Conservation (phyloP, 1,140 invertebrate species). For the Cataglyphis hispanica region DNA sequence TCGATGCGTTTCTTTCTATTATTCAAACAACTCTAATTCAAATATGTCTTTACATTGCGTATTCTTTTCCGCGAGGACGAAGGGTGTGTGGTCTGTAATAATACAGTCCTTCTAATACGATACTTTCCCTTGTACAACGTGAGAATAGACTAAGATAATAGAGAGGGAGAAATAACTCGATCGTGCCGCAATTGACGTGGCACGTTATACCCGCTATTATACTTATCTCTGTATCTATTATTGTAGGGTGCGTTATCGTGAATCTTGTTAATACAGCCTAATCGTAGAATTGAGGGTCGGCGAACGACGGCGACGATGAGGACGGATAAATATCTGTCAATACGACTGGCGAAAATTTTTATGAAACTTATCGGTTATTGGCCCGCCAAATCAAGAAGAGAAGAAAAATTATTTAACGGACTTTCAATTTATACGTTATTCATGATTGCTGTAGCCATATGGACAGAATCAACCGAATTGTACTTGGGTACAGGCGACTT, state of each 20-base stretch:
- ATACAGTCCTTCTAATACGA: neutral
- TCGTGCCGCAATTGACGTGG: constrained; percentile 27
- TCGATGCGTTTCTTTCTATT: neutral
- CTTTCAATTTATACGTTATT: constrained; percentile 17
- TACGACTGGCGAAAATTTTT: constrained; percentile 41
- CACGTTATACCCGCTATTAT: constrained; percentile 20
- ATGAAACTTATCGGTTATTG: constrained; percentile 67
- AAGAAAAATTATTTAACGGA: constrained; percentile 5
- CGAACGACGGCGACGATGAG: neutral
- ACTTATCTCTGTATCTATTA: constrained; percentile 35
- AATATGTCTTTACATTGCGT: constrained; percentile 25
- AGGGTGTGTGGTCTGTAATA: constrained; percentile 24
- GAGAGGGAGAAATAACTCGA: neutral
- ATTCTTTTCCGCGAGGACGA: neutral
- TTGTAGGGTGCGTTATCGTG: constrained; percentile 16
- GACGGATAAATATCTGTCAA: constrained; percentile 48
- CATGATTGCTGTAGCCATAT: neutral
- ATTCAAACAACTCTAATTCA: neutral
- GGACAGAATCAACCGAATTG: constrained; percentile 30
- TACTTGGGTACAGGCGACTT: constrained; percentile 54
- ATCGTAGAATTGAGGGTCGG: neutral
- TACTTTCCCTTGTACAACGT: neutral
- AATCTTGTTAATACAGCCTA: constrained; percentile 33
- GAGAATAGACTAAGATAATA: constrained; percentile 34
- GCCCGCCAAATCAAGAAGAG: constrained; percentile 12